Conservation (phyloP, 1,140 invertebrate genomes). For the Protaetia brevitarsis region DNA sequence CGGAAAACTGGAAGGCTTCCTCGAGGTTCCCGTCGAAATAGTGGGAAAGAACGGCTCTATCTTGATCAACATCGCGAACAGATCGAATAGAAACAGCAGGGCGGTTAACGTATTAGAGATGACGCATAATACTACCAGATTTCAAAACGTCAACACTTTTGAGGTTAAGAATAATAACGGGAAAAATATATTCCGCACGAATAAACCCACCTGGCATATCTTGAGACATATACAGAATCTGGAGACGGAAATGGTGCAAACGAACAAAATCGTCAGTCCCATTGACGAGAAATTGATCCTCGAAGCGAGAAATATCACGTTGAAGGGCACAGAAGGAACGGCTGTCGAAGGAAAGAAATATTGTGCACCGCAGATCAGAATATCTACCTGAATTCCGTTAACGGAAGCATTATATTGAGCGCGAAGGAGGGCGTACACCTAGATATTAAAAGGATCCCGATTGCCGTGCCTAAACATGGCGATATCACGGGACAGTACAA, state of each 20-base stretch:
- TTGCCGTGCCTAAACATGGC: slow-evolving; percentile 55
- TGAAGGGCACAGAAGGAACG: slow-evolving; percentile 67
- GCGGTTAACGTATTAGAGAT: slow-evolving; percentile 54
- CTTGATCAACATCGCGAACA: slow-evolving; percentile 55
- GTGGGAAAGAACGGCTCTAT: slow-evolving; percentile 62
- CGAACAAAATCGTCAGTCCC: slow-evolving; percentile 70
- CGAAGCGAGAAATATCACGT: slow-evolving; percentile 56
- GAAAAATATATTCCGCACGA: slow-evolving; percentile 70
- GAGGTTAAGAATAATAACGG: slow-evolving; percentile 53
- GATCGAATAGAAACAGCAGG: slow-evolving; percentile 48
- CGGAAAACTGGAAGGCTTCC: slow-evolving; percentile 69
- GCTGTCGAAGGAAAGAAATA: slow-evolving; percentile 60
- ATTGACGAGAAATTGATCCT: slow-evolving; percentile 66
- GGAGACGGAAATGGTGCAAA: slow-evolving; percentile 65
- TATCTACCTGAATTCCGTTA: slow-evolving; percentile 73
- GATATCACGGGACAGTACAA: slow-evolving; percentile 67
- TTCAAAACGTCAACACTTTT: slow-evolving; percentile 67
- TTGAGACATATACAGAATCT: slow-evolving; percentile 66
- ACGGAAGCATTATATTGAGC: slow-evolving; percentile 69
- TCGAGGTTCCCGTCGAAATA: slow-evolving; percentile 68
- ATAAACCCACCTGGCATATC: slow-evolving; percentile 68
- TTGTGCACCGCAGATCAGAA: slow-evolving; percentile 74
- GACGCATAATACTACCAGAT: slow-evolving; percentile 56
- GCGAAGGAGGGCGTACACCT: slow-evolving; percentile 68
- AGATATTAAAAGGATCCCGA: slow-evolving; percentile 69